A percentile compares a stretch with the other conserved stretches of the same genome.
Conservation (phyloP, 1,140 invertebrate species). For the Drosophila suzukii region DNA sequence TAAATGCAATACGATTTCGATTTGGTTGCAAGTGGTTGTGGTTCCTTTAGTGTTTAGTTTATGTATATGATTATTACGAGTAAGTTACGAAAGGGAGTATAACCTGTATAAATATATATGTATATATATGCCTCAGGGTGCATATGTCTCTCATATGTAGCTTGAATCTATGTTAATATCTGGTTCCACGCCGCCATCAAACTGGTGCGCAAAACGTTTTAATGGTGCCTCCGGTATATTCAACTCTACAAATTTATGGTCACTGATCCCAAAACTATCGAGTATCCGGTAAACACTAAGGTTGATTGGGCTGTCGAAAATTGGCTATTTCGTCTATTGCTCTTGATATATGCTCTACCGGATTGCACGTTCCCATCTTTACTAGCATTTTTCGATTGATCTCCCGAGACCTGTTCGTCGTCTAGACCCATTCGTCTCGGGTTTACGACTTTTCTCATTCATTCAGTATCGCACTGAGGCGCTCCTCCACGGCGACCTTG, state of each 20-base stretch:
- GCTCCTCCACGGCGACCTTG: conserved; percentile 95
- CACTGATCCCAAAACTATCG: conserved; percentile 12
- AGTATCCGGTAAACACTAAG: conserved; percentile 8
- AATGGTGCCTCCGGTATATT: conserved; percentile 41
- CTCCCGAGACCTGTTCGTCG: conserved; percentile 8
- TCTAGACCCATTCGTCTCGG: conserved; percentile 78
- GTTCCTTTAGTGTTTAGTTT: conserved; percentile 56
- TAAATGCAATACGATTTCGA: conserved; percentile 75
- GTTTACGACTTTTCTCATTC: conserved; percentile 83
- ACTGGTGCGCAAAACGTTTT: conserved; percentile 41
- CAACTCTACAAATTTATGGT: background rate
- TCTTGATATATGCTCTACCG: conserved; percentile 37
- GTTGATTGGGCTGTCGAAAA: conserved; percentile 21
- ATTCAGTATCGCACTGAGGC: conserved; percentile 87
- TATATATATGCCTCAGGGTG: conserved; percentile 8
- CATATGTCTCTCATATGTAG: conserved; percentile 22
- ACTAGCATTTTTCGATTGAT: conserved; percentile 33
- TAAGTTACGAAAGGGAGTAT: conserved; percentile 54
- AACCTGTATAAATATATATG: conserved; percentile 56
- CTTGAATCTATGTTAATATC: conserved; percentile 43
- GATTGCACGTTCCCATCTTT: conserved; percentile 27
- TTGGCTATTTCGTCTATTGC: conserved; percentile 32
- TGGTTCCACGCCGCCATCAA: conserved; percentile 17
- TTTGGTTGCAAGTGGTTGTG: conserved; percentile 53
- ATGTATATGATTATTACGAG: conserved; percentile 48